These are phyloP conservation scores for Leptatherina wallacei DNA, from an alignment of 2,797 vertebrate species.

Conservation along the genomic window DNA sequence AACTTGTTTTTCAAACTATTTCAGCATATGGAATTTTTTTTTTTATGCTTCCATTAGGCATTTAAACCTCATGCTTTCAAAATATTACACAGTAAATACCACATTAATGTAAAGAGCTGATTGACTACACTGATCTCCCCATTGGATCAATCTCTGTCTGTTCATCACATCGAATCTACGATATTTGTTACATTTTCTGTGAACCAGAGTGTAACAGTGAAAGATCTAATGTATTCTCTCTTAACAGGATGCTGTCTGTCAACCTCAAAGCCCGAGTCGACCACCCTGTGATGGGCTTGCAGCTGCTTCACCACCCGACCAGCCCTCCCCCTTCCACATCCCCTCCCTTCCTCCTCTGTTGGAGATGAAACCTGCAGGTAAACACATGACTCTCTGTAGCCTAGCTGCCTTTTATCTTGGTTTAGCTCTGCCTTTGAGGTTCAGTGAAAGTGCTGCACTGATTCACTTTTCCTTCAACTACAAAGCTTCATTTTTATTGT, in stretches of 20 bases:
- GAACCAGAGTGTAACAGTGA: slow-evolving; percentile 3
- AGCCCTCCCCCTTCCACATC: slow-evolving; percentile 35
- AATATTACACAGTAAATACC: not conserved
- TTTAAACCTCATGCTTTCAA: not conserved
- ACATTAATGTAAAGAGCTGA: not conserved
- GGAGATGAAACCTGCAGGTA: slow-evolving; percentile 75
- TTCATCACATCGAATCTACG: not conserved
- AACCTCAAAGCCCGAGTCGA: slow-evolving; percentile 52
- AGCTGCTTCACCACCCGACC: slow-evolving; percentile 29
- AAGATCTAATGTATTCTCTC: slow-evolving; percentile 39
- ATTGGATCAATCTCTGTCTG: not conserved
- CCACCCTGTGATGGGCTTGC: slow-evolving; percentile 47
- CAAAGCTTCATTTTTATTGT: slow-evolving; percentile 7
- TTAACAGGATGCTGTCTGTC: slow-evolving; percentile 62
- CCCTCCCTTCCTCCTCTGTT: slow-evolving; percentile 53
- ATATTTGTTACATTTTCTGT: slow-evolving; percentile 9
- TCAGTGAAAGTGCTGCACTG: not conserved
- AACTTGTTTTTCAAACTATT: not conserved
- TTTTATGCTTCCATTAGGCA: not conserved
- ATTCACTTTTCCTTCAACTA: not conserved
- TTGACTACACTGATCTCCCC: not conserved
- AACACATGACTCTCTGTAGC: slow-evolving; percentile 32
- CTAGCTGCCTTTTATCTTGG: slow-evolving; percentile 46
- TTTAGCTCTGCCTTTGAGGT: slow-evolving; percentile 41
- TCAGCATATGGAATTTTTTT: too few species aligned